Base-by-base conservation (phyloP, 2,113 vertebrate genomes). In the Spermophilus dauricus region DNA sequence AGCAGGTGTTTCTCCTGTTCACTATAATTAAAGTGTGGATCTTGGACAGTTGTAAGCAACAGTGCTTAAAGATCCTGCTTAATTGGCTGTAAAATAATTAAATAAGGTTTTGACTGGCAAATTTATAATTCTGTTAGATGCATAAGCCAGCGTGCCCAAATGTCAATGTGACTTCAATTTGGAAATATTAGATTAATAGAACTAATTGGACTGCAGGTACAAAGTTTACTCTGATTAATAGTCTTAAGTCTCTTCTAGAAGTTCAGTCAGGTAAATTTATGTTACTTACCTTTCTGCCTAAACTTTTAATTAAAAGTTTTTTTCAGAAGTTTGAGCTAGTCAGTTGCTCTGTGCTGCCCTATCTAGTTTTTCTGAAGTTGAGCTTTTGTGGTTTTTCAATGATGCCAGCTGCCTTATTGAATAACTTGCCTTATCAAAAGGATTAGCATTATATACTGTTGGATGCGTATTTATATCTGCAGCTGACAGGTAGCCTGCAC, bases 51-150 rank as follows among this genome's bases (percentile, higher is more conserved):
- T 98, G 97, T 95, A 96, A 98, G 98, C 96, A 86, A 17, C 53
- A 86, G 63, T 95, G 94, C 97, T 98, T 98, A 98, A 99, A 98
- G 98, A 98, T 97, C 96, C 93, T 98, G 98, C 98, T 98, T 98
- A 99, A 99, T 99, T 99, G 98, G 92, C 98, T 99, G 98, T 98
- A 98, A 98, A 98, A 98, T 98, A 98, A 98, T 98, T 99, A 98
- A 99, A 96, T 98, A 98, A 97, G 98, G 94, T 98, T 98, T 97
- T 98, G 98, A 97, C 98, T 98, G 98, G 98, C 97, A 97, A 98
- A 98, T 99, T 98, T 97, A 97, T 98, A 98, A 98, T 98, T 98
- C 98, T 97, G 94, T 97, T 98, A 98, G 95, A 98, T 97, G 97
- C 96, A 73, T 81, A 91, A 97, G 96, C 88, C 93, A 0, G 2